A percentile compares a stretch with the other conserved stretches of the same genome.
phyloP scores from a whole-genome alignment of 2,113 vertebrate genomes.

The Setophaga kirtlandii region DNA sequence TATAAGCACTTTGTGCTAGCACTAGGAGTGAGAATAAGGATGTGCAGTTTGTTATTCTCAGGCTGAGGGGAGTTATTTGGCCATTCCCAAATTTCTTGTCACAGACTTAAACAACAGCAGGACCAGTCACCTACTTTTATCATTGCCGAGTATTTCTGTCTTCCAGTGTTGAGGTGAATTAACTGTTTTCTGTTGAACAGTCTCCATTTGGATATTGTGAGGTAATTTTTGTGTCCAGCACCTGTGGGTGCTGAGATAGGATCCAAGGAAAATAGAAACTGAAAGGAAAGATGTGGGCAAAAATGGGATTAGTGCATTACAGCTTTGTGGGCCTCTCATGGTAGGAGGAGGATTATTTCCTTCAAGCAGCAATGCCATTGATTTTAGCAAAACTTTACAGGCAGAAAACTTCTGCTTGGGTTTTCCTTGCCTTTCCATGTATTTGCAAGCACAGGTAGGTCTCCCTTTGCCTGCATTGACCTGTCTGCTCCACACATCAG shows the following conservation, averaged over 20 bases:
- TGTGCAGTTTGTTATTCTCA: not conserved
- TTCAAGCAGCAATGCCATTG: not conserved
- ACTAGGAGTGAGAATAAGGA: not conserved
- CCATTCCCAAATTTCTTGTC: not conserved
- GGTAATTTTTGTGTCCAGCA: not conserved
- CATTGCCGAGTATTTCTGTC: not conserved
- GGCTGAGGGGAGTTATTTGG: not conserved
- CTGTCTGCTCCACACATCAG: not conserved
- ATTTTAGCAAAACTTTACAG: not conserved
- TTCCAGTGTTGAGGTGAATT: not conserved
- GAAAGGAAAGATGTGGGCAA: not conserved
- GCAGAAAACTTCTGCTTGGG: not conserved
- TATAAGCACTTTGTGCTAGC: not conserved
- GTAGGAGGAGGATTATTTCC: not conserved
- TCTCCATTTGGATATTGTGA: not conserved
- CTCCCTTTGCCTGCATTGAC: not conserved
- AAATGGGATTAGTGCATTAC: not conserved
- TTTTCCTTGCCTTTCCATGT: not conserved
- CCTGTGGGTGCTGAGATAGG: not conserved
- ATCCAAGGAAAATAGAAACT: not conserved
- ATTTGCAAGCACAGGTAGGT: not conserved
- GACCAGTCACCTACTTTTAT: not conserved
- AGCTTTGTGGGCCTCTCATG: fast-evolving
- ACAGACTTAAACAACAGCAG: not conserved
- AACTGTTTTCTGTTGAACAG: not conserved